phyloP scores from a whole-genome alignment of 2,888 invertebrate genomes.

The Xylota sylvarum region DNA sequence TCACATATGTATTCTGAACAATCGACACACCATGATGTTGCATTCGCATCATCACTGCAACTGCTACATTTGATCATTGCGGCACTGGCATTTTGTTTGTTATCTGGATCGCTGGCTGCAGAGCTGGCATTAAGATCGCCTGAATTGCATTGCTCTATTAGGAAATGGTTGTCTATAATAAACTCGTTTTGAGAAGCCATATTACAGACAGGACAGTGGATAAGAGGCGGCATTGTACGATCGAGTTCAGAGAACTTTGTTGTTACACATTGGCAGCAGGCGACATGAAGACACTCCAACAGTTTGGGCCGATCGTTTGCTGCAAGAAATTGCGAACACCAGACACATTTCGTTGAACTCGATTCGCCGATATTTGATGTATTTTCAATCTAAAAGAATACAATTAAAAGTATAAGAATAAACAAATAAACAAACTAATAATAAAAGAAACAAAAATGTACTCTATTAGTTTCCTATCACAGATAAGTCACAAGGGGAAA shows the following conservation, averaged over 20 bases:
- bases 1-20: conserved; percentile 97
- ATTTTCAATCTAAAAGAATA: conserved; percentile 60
- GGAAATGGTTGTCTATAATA: conserved; percentile 94
- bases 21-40: conserved; percentile 95
- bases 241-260: conserved; percentile 87
- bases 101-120: conserved; percentile 78
- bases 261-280: conserved; percentile 91
- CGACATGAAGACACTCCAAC: conserved; percentile 94
- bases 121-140: conserved; percentile 78
- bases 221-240: conserved; percentile 83
- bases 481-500: too few species aligned
- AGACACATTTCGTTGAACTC: conserved; percentile 86
- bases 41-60: conserved; percentile 93
- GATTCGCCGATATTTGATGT: conserved; percentile 77
- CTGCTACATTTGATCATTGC: conserved; percentile 90
- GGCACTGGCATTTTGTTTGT: conserved; percentile 79
- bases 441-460: too few species aligned
- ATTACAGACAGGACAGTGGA: conserved; percentile 90
- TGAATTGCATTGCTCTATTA: conserved; percentile 87
- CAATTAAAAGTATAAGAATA: neutral
- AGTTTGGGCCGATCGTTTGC: conserved; percentile 90
- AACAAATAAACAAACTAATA: too few species aligned
- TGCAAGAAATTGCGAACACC: conserved; percentile 86
- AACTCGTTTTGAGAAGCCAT: conserved; percentile 90
- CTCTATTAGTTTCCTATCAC: too few species aligned